Percentiles rank a stretch among this genome's conserved stretches.
phyloP scores from a whole-genome alignment of 2,888 invertebrate genomes.

The Dolichopus griseipennis region DNA sequence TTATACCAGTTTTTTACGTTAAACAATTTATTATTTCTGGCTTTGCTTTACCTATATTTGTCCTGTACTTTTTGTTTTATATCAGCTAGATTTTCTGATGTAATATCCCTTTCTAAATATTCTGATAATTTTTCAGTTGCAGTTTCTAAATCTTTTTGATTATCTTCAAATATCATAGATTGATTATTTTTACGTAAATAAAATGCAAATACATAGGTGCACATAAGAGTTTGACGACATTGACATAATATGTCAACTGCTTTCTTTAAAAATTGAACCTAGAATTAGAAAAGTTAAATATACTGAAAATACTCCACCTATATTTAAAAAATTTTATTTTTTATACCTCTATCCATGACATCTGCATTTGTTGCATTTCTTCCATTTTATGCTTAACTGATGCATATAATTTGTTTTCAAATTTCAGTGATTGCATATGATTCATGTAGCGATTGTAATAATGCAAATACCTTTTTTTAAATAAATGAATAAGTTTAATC shows the following conservation, averaged over 20 bases:
- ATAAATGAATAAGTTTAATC: slow-evolving; percentile 5
- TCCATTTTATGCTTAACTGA: slow-evolving; percentile 98
- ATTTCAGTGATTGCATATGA: slow-evolving; percentile 96
- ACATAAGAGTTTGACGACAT: slow-evolving; percentile 97
- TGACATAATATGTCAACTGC: slow-evolving; percentile 95
- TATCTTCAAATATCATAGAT: slow-evolving; percentile 97
- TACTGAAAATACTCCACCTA: not conserved
- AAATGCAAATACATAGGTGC: slow-evolving; percentile 98
- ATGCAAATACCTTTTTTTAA: slow-evolving; percentile 74
- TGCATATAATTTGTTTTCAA: slow-evolving; percentile 94
- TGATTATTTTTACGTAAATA: slow-evolving; percentile 97
- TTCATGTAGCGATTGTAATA: slow-evolving; percentile 99
- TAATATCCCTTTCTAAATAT: slow-evolving; percentile 95
- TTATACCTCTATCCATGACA: slow-evolving; percentile 96
- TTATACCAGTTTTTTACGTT: no score
- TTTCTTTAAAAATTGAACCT: slow-evolving; percentile 96
- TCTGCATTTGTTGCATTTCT: slow-evolving; percentile 98
- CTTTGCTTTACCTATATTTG: slow-evolving; percentile 70
- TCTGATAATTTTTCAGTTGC: slow-evolving; percentile 96
- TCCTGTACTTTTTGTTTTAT: slow-evolving; percentile 99
- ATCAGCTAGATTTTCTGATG: slow-evolving; percentile 90
- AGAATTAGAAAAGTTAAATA: slow-evolving; percentile 20
- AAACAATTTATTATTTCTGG: no score
- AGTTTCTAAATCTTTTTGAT: slow-evolving; percentile 95
- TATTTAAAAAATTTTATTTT: not conserved